Base-by-base conservation (phyloP, 2,888 invertebrate species). In the Cerastis rubricosa region DNA sequence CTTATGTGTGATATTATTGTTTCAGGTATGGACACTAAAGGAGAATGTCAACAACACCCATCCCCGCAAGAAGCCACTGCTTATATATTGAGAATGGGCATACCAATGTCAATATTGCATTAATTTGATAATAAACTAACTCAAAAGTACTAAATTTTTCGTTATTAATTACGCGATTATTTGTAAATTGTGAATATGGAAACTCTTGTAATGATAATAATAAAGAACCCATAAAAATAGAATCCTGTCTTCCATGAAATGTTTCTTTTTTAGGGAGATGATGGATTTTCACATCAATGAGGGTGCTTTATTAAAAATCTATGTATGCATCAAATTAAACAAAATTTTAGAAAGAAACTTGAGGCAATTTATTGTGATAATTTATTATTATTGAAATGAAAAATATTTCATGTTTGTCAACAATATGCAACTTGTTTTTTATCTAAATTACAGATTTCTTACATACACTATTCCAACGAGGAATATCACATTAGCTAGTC, bases 11-110 rank as follows among this genome's bases (percentile, higher is more conserved):
- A 66, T 65, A 19, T 71, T 82, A 87, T 88, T 85, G 89, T 97
- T 95, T 66, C 95, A 97, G 97, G 90, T 97, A 97, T 90, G 97
- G 97, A 78, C 97, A 97, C 91, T 97, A 96, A 91, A 87, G 82
- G 76, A 66, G 76, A 76, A 81, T 69, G 78, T 70, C 61, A 63
- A 61, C 70, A 71, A 71, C 75, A 78, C 86, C 85, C 68, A 77
- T 65, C 77, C 73, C 70, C 61, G 43, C 72, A 78, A 78, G 88
- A 88, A 87, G 84, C 84, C 85, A 86, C 82, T 77, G 79, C 81
- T 76, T 78, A 79, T 80, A 85, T 89, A 84, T 88, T 87, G 88
- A 90, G 89, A 90, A 90, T 91, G 91, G 92, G 89, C 80, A 85
- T 92, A 91, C 90, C 89, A 91, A 91, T 94, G 93, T 94, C 93